phyloP scores from a whole-genome alignment of 1,140 invertebrate species.

The Monochamus saltuarius region DNA sequence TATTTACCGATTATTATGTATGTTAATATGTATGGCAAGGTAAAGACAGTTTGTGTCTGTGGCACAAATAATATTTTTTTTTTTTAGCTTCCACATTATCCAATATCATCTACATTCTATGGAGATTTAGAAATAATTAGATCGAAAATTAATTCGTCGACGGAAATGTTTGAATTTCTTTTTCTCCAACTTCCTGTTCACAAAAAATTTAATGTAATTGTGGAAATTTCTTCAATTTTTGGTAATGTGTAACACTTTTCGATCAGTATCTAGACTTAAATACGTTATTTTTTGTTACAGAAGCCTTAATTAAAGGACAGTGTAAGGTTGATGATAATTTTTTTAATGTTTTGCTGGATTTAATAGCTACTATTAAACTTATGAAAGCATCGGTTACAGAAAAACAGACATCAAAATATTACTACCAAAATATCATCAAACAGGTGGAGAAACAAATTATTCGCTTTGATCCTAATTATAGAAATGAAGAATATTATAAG shows the following conservation, averaged over 20 bases:
- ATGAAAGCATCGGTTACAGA: conserved; percentile 8
- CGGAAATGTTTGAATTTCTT: conserved; percentile 27
- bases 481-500: conserved; percentile 21
- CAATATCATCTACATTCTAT: conserved; percentile 16
- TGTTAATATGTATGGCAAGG: conserved; percentile 27
- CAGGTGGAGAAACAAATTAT: conserved; percentile 28
- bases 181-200: conserved; percentile 24
- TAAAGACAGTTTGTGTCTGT: conserved; percentile 10
- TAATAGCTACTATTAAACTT: conserved; percentile 29
- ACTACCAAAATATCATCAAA: conserved; percentile 22
- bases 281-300: conserved; percentile 19
- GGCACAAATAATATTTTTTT: not conserved
- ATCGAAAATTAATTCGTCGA: conserved; percentile 20
- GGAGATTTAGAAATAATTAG: conserved; percentile 21
- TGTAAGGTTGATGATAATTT: conserved; percentile 28
- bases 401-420: conserved; percentile 16
- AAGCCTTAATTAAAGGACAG: conserved; percentile 25
- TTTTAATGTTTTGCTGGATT: conserved; percentile 25
- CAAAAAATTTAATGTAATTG: conserved; percentile 26
- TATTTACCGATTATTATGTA: conserved; percentile 32
- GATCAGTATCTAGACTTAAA: not conserved
- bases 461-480: conserved; percentile 23
- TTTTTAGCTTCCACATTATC: conserved; percentile 29
- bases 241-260: conserved; percentile 24
- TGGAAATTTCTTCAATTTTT: conserved; percentile 30